These are phyloP conservation scores for Eilema sororculum DNA, from an alignment of 2,888 invertebrate species.

Conservation along the genomic window DNA sequence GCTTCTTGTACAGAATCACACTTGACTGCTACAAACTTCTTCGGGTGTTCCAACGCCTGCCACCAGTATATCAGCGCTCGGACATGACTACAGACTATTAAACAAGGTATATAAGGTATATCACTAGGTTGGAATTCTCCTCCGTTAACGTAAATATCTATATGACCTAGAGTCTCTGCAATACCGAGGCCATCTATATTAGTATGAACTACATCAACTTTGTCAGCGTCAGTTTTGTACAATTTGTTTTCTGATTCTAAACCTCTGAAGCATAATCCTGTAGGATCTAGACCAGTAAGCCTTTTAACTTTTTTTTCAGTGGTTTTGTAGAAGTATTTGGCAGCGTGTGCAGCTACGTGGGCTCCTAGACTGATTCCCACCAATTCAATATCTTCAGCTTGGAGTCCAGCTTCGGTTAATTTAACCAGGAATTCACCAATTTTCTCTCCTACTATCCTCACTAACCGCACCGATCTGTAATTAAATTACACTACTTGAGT, in stretches of 20 bases:
- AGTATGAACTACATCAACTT: constrained; percentile 76
- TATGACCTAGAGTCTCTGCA: constrained; percentile 73
- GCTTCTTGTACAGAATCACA: constrained; percentile 77
- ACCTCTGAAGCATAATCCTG: constrained; percentile 77
- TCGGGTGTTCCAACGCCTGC: constrained; percentile 78
- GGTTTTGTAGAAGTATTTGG: constrained; percentile 69
- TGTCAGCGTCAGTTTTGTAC: constrained; percentile 62
- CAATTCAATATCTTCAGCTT: constrained; percentile 70
- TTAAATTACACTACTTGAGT: not conserved
- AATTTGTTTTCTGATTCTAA: constrained; percentile 64
- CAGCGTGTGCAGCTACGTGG: constrained; percentile 69
- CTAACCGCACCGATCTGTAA: constrained; percentile 75
- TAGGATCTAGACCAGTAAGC: constrained; percentile 43
- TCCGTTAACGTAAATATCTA: constrained; percentile 79
- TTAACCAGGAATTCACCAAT: constrained; percentile 74
- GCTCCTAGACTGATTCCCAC: constrained; percentile 77
- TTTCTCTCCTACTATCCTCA: constrained; percentile 68
- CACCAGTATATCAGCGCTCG: constrained; percentile 75
- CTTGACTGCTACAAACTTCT: constrained; percentile 72
- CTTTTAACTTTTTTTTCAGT: constrained; percentile 73
- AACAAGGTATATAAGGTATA: constrained; percentile 72
- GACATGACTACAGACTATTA: constrained; percentile 75
- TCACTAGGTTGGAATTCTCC: constrained; percentile 80
- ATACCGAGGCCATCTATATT: constrained; percentile 83
- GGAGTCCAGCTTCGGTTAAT: constrained; percentile 65